Base-by-base conservation (phyloP, 2,113 vertebrate species). In the Coptodon rendalli region DNA sequence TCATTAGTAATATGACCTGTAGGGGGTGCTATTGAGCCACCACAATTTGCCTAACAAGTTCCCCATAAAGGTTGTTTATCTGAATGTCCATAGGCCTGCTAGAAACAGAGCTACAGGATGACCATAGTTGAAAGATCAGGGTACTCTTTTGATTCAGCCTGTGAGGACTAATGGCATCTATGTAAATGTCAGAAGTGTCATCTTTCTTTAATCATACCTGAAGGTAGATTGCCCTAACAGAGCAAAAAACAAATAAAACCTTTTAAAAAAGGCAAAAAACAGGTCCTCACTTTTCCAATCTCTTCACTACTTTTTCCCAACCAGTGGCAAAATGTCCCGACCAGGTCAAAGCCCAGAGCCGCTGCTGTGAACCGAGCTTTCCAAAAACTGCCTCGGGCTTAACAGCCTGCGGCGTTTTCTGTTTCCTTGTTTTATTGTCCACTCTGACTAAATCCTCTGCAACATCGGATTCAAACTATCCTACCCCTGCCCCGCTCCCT, bases 361-460 rank as follows among this genome's bases (percentile, higher is more conserved):
- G 1, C 38, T 16, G 36, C n/a, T 14, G 0, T 19, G 14, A 34
- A 54, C 73, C 0, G 29, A 17, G 82, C 61, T 53, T 50, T 73
- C 78, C 76, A 48, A 86, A 89, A 94, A 89, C 89, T 83, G 52
- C 71, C 13, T 79, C 7, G 0, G 19, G 40, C 52, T 52, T 86
- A 81, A 85, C 61, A 9, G 87, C 16, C 48, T 0, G 45, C 19
- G 1, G 53, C 3, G 11, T 63, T 80, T 79, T 66, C 78, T 84
- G 86, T 80, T 88, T 80, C 89, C 86, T 81, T 6, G 16, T 24
- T 84, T 92, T 88, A 89, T 84, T 56, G 80, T 90, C 86, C 54
- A 22, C 16, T 81, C 59, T 1, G 3, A 85, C 45, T 85, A 86
- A 93, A 89, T 81, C 68, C 34, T 78, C 82, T 63, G 8, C 63